These are phyloP conservation scores for Acropora tenuis DNA, from an alignment of 64 coral and sea anemone genomes.

Conservation along the genomic window DNA sequence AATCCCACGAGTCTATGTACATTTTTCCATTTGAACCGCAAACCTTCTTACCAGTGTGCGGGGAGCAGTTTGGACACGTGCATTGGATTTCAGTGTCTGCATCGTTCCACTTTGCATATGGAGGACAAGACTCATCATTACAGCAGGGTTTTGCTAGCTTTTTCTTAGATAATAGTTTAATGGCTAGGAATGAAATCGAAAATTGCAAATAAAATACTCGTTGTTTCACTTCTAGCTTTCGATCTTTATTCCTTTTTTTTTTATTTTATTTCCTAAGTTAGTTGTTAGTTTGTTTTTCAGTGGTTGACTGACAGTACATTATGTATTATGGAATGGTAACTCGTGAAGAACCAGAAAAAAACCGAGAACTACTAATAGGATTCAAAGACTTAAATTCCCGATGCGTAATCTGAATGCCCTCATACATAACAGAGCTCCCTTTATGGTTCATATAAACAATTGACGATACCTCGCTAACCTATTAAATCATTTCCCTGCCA, in stretches of 20 bases:
- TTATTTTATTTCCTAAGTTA: background rate
- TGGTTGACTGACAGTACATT: too few species aligned
- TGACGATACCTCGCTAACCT: too few species aligned
- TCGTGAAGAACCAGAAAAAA: too few species aligned
- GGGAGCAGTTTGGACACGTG: background rate
- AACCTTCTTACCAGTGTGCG: background rate
- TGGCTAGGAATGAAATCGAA: background rate
- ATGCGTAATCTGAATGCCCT: too few species aligned
- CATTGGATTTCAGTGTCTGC: background rate
- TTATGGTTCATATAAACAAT: too few species aligned
- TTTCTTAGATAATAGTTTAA: background rate
- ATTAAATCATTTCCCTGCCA: too few species aligned
- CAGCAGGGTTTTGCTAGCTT: background rate
- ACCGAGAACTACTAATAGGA: too few species aligned
- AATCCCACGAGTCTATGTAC: constrained; percentile 20
- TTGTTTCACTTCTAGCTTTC: background rate
- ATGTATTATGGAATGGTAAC: too few species aligned
- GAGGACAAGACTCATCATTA: background rate
- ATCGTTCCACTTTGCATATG: background rate
- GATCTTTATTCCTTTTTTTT: background rate
- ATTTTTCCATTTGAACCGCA: constrained; percentile 24
- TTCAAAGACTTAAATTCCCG: too few species aligned
- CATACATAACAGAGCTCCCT: too few species aligned
- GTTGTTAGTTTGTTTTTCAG: background rate
- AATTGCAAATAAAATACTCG: background rate